These are phyloP conservation scores for Cephus pygmeus DNA, from an alignment of 2,888 invertebrate genomes.

Conservation along the genomic window DNA sequence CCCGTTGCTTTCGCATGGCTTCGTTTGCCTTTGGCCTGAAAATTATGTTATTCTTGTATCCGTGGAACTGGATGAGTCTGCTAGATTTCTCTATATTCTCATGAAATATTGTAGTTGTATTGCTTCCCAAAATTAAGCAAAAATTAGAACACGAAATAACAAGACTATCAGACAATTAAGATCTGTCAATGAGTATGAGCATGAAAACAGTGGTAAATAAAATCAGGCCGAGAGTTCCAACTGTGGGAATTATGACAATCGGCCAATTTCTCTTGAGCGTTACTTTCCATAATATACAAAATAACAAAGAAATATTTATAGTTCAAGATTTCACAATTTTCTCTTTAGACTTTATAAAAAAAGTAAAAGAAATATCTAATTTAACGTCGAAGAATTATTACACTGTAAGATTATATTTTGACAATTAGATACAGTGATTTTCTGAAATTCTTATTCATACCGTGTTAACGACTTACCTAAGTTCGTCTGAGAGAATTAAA, in stretches of 20 bases:
- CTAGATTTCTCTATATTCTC: background rate
- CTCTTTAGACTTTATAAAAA: background rate
- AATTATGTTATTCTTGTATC: slow-evolving; percentile 15
- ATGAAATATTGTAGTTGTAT: background rate
- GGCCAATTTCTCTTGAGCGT: background rate
- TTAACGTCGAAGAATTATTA: background rate
- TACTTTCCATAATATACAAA: background rate
- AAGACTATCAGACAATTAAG: background rate
- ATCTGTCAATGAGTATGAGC: background rate
- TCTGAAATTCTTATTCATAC: background rate
- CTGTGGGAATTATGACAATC: background rate
- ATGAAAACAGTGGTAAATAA: background rate
- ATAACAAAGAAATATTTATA: background rate
- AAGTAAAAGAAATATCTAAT: background rate
- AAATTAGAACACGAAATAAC: background rate
- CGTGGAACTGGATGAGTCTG: background rate
- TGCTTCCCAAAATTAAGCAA: background rate
- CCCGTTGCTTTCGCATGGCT: slow-evolving; percentile 53
- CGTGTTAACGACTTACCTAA: slow-evolving; percentile 55
- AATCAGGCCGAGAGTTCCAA: background rate
- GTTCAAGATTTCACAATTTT: background rate
- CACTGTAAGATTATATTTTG: background rate
- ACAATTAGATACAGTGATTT: background rate
- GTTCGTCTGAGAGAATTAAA: slow-evolving; percentile 79
- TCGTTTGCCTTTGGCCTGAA: slow-evolving; percentile 62